A percentile compares a stretch with the other conserved stretches of the same genome.
Conservation (phyloP, 1,140 invertebrate species). For the Brachionus angularis region DNA sequence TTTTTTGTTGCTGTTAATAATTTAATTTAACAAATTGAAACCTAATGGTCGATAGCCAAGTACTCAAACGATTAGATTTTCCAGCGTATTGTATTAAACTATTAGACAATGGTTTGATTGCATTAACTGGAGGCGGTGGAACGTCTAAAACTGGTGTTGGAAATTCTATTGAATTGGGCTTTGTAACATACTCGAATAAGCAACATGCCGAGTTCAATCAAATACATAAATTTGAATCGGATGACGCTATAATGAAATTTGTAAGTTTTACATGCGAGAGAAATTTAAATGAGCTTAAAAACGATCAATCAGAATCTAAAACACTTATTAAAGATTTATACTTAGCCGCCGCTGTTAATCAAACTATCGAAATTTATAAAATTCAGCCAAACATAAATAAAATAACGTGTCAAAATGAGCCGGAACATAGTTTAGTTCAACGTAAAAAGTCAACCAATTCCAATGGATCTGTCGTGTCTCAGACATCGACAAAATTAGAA, state of each 20-base stretch:
- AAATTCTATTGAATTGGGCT: slow-evolving; percentile 19
- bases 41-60: slow-evolving; percentile 26
- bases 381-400: neutral
- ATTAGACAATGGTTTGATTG: slow-evolving; percentile 6
- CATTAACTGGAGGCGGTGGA: slow-evolving; percentile 23
- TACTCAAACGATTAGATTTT: slow-evolving; percentile 1
- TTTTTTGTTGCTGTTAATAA: no score
- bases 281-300: neutral
- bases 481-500: slow-evolving; percentile 8
- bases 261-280: no score
- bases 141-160: slow-evolving; percentile 26
- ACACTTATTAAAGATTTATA: slow-evolving; percentile 4
- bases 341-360: slow-evolving; percentile 13
- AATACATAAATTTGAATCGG: slow-evolving; percentile 26
- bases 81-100: slow-evolving; percentile 36
- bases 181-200: slow-evolving; percentile 8
- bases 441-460: no score
- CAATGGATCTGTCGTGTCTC: no score
- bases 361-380: slow-evolving; percentile 15
- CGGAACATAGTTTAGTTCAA: no score
- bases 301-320: slow-evolving; percentile 1
- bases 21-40: no score
- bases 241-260: slow-evolving; percentile 32
- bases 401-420: neutral
- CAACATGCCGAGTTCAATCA: slow-evolving; percentile 23